Base-by-base conservation (phyloP, 2,888 invertebrate genomes). In the Scaptomyza flava region DNA sequence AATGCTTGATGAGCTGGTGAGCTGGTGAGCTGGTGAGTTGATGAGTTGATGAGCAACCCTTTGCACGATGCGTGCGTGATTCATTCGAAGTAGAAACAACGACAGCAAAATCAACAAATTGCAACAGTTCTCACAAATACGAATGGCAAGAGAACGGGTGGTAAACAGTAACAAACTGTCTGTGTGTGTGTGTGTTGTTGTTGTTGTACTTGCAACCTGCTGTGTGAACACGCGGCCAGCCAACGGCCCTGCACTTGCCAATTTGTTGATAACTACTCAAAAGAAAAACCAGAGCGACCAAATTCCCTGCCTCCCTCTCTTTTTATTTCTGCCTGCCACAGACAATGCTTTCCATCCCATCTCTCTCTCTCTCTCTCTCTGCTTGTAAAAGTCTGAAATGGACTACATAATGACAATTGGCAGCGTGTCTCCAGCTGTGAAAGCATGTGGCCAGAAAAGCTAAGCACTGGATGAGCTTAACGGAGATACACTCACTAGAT, bases 181-280 rank as follows among this genome's bases (percentile, higher is more conserved):
- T 34, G 14, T 27, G 42, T 36, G 5, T 27, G 51, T 33, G 27
- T 31, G 27, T 17, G 14, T 43, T 30, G 27, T 14, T 30, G 43
- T 36, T 20, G 54, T 30, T 27, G 30, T 27, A 45, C 27, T 48
- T 70, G 50, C 64, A 85, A 87, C 82, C 88, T 87, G 82, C 82
- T 87, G 82, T 17, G 82, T 31, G 14, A 34, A 71, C 82, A 83
- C 82, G 82, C 82, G 82, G 85, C 38, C 70, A 42, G 48, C 46
- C 53, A 57, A 47, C 80, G 67, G 30, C 47, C 50, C 62, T 77
- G 73, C 82, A 84, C 85, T 87, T 87, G 82, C 82, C 82, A 87
- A 85, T 87, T 87, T 87, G 75, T 47, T 65, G 75, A 58, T 70
- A 84, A 87, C 85, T 75, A 70, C 86, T 79, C 88, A 68, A 66